Percentiles rank a stretch among this genome's conserved stretches.
These are phyloP conservation scores for Nipponia nippon DNA, from an alignment of 2,113 vertebrate species.

Conservation along the genomic window DNA sequence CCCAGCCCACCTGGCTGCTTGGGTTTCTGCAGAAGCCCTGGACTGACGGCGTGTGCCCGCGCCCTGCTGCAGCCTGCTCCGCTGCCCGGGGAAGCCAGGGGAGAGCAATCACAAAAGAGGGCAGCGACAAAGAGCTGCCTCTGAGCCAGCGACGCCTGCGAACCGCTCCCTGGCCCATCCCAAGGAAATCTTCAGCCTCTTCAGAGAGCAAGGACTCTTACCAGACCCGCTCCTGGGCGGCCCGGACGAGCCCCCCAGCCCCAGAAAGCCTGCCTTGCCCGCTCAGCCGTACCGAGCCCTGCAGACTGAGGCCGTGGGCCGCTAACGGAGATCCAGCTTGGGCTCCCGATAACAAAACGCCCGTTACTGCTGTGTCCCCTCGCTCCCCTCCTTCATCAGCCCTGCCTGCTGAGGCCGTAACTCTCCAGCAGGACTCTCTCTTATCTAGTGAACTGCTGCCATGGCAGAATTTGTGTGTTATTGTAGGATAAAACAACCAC, in stretches of 20 bases:
- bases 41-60: fast-evolving
- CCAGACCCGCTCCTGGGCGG: not conserved
- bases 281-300: not conserved
- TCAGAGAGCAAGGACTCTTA: not conserved
- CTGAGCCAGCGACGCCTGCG: fast-evolving
- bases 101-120: not conserved
- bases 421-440: not conserved
- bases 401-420: not conserved
- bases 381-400: not conserved
- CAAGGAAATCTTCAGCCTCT: not conserved
- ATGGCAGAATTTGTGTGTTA: not conserved
- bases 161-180: fast-evolving
- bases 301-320: not conserved
- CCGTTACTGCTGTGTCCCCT: not conserved
- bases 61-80: not conserved
- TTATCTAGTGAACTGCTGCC: not conserved
- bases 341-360: not conserved
- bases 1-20: not conserved
- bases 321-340: not conserved
- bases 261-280: not conserved
- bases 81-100: fast-evolving
- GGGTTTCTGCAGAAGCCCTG: not conserved
- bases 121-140: not conserved
- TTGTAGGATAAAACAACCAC: not conserved
- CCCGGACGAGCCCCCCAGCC: not conserved